Percentiles rank a stretch among this genome's conserved stretches.
Evolutionary conservation across 53 echinoderm and acorn worm genomes (phyloP).

Genomic region (Henricia sp.): DNA sequence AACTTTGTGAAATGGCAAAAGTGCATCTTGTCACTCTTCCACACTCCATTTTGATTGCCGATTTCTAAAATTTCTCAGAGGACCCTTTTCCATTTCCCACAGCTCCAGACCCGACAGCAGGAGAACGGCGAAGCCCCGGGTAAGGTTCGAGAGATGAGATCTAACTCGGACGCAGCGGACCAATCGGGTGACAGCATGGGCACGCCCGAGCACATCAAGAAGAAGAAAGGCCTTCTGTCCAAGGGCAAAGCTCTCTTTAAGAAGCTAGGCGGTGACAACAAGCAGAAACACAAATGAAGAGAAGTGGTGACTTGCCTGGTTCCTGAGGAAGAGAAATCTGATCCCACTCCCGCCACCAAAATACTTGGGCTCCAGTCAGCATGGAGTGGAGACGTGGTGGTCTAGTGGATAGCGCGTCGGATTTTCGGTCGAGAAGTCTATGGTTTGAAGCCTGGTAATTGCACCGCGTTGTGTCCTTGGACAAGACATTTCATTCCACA

Average conservation of each 20-base stretch:
- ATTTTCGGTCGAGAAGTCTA: too few species aligned
- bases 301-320: neutral
- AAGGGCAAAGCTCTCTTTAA: constrained; percentile 98
- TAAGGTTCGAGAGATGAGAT: constrained; percentile 72
- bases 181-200: constrained; percentile 57
- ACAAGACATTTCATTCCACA: too few species aligned
- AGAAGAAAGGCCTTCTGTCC: constrained; percentile 95
- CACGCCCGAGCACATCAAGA: constrained; percentile 84
- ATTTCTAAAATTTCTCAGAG: too few species aligned
- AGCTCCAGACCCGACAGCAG: constrained; percentile 50
- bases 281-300: constrained; percentile 84
- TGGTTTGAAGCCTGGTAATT: neutral
- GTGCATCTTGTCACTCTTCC: too few species aligned
- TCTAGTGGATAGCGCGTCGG: too few species aligned
- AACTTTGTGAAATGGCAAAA: too few species aligned
- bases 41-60: too few species aligned
- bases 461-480: too few species aligned
- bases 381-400: too few species aligned
- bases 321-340: neutral
- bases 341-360: constrained; percentile 2
- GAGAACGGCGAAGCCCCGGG: constrained; percentile 79
- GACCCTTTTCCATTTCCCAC: neutral
- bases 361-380: neutral
- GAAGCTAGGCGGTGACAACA: constrained; percentile 94
- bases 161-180: constrained; percentile 69